A percentile compares a stretch with the other conserved stretches of the same genome.
Evolutionary conservation across 1,140 invertebrate species (phyloP).

Genomic region (Achatina immaculata): DNA sequence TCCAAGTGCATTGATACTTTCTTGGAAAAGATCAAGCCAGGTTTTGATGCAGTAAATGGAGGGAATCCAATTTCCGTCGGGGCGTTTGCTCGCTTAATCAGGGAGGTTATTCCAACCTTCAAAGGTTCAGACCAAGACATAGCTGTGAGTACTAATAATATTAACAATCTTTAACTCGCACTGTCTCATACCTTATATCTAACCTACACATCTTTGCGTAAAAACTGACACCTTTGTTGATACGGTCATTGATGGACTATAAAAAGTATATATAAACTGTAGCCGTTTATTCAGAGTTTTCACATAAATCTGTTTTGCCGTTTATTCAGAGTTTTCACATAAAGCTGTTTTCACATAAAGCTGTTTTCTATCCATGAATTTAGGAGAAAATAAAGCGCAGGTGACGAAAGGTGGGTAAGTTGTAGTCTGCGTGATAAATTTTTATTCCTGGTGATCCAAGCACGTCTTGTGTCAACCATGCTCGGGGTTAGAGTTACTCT

Average conservation of each 20-base stretch:
- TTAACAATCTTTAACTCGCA: background rate
- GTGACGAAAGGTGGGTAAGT: no score
- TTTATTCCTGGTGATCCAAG: no score
- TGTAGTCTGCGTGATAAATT: no score
- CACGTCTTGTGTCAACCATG: no score
- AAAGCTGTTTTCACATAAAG: no score
- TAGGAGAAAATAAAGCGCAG: no score
- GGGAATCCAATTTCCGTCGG: slow-evolving; percentile 15
- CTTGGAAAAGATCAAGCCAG: background rate
- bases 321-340: background rate
- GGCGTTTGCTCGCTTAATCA: background rate
- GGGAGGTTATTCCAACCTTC: background rate
- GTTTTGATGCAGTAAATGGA: slow-evolving; percentile 7
- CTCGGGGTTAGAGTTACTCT: no score
- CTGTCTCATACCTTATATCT: background rate
- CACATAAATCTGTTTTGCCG: background rate
- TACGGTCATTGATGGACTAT: background rate
- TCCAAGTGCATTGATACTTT: background rate
- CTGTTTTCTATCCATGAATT: no score
- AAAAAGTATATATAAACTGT: background rate
- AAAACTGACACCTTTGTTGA: background rate
- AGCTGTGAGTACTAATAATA: background rate
- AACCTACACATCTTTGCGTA: background rate
- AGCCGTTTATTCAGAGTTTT: background rate
- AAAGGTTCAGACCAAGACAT: slow-evolving; percentile 22